phyloP scores from a whole-genome alignment of 2,888 invertebrate genomes.

The Caenorhabditis angaria region DNA sequence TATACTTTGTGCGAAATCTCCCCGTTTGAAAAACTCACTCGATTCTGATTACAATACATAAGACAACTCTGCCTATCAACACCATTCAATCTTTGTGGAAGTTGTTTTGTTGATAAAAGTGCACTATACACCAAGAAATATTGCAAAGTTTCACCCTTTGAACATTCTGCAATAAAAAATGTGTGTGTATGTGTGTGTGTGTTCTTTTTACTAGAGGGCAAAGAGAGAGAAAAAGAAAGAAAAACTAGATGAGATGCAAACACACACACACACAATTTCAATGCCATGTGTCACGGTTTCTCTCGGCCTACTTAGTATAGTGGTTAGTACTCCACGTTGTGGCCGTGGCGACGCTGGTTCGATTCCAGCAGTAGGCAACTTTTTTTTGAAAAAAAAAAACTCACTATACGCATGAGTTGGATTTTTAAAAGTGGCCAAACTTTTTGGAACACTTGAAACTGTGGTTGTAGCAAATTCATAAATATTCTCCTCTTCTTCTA shows the following conservation, averaged over 20 bases:
- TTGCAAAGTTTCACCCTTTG: conserved; percentile 38
- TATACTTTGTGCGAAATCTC: too few species aligned
- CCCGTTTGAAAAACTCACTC: conserved; percentile 44
- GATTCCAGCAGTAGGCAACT: conserved; percentile 54
- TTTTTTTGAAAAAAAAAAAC: conserved; percentile 4
- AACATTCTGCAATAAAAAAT: conserved; percentile 40
- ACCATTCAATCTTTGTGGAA: conserved; percentile 44
- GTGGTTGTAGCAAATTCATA: conserved; percentile 31
- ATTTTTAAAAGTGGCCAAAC: conserved; percentile 25
- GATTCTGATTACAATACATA: conserved; percentile 58
- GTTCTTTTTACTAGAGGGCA: too few species aligned
- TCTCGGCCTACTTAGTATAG: conserved; percentile 61
- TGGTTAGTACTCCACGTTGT: conserved; percentile 70
- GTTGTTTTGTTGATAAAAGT: conserved; percentile 26
- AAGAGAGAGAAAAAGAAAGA: too few species aligned
- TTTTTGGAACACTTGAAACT: conserved; percentile 16
- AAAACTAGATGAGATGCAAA: too few species aligned
- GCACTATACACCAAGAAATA: conserved; percentile 56
- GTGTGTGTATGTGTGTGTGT: not conserved
- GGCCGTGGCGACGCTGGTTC: conserved; percentile 68
- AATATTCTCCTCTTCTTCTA: conserved; percentile 25
- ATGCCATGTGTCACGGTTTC: conserved; percentile 5
- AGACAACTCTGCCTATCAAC: conserved; percentile 57
- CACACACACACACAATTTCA: too few species aligned
- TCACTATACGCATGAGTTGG: conserved; percentile 36